Percentiles rank a stretch among this genome's conserved stretches.
Conservation (phyloP, 1,140 invertebrate genomes). For the Physella acuta region DNA sequence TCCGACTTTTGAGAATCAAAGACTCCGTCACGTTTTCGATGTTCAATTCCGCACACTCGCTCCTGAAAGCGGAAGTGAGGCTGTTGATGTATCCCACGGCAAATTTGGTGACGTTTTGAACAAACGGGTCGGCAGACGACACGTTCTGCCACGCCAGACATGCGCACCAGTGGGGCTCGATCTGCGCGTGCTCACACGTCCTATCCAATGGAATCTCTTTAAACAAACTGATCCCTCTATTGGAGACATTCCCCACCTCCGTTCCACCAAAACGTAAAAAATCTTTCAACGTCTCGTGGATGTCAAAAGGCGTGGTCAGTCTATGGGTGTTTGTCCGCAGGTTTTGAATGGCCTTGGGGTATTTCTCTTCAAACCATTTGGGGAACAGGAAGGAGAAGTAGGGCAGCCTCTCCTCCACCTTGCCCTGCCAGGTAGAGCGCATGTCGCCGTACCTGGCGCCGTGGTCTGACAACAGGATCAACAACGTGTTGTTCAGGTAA, state of each 20-base stretch:
- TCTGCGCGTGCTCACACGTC: constrained; percentile 83
- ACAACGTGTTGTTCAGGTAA: constrained; percentile 62
- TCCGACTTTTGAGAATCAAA: constrained; percentile 72
- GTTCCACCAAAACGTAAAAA: too few species aligned
- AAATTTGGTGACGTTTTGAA: constrained; percentile 9
- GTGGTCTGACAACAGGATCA: constrained; percentile 88
- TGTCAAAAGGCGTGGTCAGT: too few species aligned
- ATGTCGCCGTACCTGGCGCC: constrained; percentile 83
- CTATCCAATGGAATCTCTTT: constrained; percentile 68
- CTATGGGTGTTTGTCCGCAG: too few species aligned
- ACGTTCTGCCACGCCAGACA: constrained; percentile 71
- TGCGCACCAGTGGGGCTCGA: constrained; percentile 94
- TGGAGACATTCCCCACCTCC: constrained; percentile 62
- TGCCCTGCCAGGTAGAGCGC: constrained; percentile 76
- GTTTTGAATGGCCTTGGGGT: too few species aligned
- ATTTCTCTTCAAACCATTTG: too few species aligned
- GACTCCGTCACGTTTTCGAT: constrained; percentile 54
- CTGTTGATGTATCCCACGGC: constrained; percentile 27
- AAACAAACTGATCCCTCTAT: constrained; percentile 69
- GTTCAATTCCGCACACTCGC: constrained; percentile 18
- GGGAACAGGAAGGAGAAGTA: too few species aligned
- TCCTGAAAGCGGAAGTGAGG: constrained; percentile 20
- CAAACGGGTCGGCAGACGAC: constrained; percentile 7
- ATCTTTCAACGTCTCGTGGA: too few species aligned
- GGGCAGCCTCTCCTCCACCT: constrained; percentile 81